These are phyloP conservation scores for Pissodes strobi DNA, from an alignment of 1,140 invertebrate genomes.

Conservation along the genomic window DNA sequence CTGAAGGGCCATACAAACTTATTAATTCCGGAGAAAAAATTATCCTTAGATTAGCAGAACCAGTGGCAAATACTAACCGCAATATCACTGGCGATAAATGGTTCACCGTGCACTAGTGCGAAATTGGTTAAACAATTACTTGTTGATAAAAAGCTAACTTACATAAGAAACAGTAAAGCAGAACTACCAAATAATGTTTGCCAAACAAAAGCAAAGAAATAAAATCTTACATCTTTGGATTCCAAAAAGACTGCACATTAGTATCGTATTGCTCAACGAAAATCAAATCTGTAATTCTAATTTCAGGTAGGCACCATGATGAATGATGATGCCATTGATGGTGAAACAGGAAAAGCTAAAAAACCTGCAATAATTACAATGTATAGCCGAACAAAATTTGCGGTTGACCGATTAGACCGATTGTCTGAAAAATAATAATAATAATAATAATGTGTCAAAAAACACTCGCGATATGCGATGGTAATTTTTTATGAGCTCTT, in stretches of 20 bases:
- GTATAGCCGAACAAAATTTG: slow-evolving; percentile 55
- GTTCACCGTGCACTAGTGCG: slow-evolving; percentile 33
- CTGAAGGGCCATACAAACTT: slow-evolving; percentile 42
- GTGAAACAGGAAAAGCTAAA: slow-evolving; percentile 10
- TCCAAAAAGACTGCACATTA: slow-evolving; percentile 33
- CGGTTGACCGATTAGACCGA: slow-evolving; percentile 54
- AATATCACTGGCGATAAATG: slow-evolving; percentile 39
- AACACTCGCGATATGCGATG: too few species aligned
- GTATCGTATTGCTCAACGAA: slow-evolving; percentile 47
- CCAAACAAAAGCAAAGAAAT: slow-evolving; percentile 25
- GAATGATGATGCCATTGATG: slow-evolving; percentile 44
- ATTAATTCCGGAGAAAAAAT: slow-evolving; percentile 14
- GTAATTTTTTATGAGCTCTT: too few species aligned
- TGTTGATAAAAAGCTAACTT: slow-evolving; percentile 26
- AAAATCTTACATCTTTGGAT: slow-evolving; percentile 36
- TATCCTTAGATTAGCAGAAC: slow-evolving; percentile 28
- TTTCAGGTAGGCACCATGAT: too few species aligned
- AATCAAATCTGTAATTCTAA: slow-evolving; percentile 41
- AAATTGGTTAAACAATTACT: slow-evolving; percentile 19
- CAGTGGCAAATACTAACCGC: slow-evolving; percentile 13
- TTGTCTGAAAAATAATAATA: slow-evolving; percentile 50
- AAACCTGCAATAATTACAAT: slow-evolving; percentile 52
- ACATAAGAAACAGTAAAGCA: slow-evolving; percentile 48
- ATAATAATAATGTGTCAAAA: slow-evolving; percentile 49
- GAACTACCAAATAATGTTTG: slow-evolving; percentile 51